These are phyloP conservation scores for Arrhopalites spinosus DNA, from an alignment of 2,888 invertebrate genomes.

Conservation along the genomic window DNA sequence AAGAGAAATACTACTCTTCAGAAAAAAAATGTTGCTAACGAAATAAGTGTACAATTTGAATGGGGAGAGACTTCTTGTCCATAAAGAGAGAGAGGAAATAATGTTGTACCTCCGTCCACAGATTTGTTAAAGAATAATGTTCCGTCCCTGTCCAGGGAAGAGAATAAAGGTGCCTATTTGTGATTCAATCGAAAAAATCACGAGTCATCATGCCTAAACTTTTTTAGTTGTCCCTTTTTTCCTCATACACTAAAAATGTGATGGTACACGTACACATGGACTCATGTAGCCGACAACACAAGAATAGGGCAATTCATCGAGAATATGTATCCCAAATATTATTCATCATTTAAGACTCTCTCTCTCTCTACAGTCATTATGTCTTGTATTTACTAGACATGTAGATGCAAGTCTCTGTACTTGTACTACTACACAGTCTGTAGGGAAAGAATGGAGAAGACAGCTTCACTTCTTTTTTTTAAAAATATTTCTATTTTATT, in stretches of 20 bases:
- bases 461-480: neutral
- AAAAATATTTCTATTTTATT: too few relatives aligned
- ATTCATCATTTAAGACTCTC: too few relatives aligned
- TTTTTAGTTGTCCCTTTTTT: constrained; percentile 7
- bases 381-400: neutral
- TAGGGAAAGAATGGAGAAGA: neutral
- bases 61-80: neutral
- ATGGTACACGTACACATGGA: too few relatives aligned
- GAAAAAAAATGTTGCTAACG: constrained; percentile 29
- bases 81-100: neutral
- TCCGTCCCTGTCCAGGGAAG: constrained; percentile 19
- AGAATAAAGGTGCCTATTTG: constrained; percentile 38
- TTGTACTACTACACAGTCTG: neutral
- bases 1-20: constrained; percentile 5
- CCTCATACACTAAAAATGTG: neutral
- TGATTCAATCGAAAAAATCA: constrained; percentile 42
- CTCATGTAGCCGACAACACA: too few relatives aligned
- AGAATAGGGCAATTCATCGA: too few relatives aligned
- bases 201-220: constrained; percentile 44
- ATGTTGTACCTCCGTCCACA: constrained; percentile 25
- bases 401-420: neutral
- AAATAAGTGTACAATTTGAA: constrained; percentile 10
- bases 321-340: too few relatives aligned
- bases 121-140: constrained; percentile 33
- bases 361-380: constrained; percentile 26